These are phyloP conservation scores for Clangula hyemalis DNA, from an alignment of 2,797 vertebrate genomes.

Conservation along the genomic window DNA sequence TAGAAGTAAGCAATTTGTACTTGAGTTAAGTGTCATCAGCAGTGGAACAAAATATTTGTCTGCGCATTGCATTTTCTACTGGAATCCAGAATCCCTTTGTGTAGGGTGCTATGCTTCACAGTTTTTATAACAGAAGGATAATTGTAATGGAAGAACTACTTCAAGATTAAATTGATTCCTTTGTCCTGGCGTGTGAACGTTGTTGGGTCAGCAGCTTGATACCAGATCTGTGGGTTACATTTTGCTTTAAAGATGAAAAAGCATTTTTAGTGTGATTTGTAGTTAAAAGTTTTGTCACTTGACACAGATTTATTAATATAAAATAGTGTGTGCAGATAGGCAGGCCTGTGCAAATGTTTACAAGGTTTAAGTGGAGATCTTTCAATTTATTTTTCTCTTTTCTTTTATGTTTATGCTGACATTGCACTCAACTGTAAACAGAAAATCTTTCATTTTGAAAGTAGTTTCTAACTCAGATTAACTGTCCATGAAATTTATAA, in stretches of 20 bases:
- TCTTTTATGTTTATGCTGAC: constrained; percentile 41
- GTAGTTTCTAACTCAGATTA: constrained; percentile 43
- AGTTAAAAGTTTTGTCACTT: neutral
- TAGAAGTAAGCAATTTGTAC: neutral
- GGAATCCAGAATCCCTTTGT: neutral
- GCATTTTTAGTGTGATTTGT: neutral
- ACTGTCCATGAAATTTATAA: constrained; percentile 46
- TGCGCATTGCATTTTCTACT: neutral
- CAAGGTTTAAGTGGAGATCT: constrained; percentile 8
- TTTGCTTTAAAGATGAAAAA: neutral
- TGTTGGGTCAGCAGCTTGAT: neutral
- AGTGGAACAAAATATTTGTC: neutral
- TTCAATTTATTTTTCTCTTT: constrained; percentile 62
- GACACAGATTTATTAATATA: neutral
- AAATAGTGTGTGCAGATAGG: neutral
- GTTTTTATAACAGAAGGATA: neutral
- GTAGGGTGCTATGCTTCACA: neutral
- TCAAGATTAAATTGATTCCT: neutral
- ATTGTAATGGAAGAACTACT: neutral
- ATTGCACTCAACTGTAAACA: constrained; percentile 44
- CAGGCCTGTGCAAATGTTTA: constrained; percentile 7
- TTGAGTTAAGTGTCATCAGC: neutral
- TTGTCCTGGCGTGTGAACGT: neutral
- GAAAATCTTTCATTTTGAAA: constrained; percentile 29
- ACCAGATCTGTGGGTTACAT: neutral